phyloP scores from a whole-genome alignment of 2,797 vertebrate species.

The Xiphophorus birchmanni region DNA sequence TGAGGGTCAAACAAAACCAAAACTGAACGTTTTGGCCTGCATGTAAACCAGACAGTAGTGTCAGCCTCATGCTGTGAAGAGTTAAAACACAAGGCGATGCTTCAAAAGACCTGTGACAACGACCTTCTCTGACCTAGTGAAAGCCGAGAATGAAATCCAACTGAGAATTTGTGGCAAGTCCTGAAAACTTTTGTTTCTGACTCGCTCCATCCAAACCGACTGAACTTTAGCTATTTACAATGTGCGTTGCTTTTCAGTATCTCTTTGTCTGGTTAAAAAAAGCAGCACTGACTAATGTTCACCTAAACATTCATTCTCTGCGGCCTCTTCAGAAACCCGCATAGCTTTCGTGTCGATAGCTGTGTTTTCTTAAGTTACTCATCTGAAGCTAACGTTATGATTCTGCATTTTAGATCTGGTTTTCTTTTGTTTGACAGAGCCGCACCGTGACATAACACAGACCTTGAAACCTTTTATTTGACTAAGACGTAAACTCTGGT shows the following conservation, averaged over 20 bases:
- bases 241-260: not conserved
- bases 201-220: not conserved
- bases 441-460: constrained; percentile 53
- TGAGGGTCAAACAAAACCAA: not conserved
- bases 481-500: constrained; percentile 62
- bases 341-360: not conserved
- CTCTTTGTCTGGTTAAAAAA: not conserved
- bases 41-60: not conserved
- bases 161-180: not conserved
- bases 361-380: not conserved
- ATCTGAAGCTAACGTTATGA: not conserved
- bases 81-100: not conserved
- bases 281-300: not conserved
- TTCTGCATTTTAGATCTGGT: not conserved
- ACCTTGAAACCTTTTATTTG: constrained; percentile 58
- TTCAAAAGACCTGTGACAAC: not conserved
- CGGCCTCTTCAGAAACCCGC: not conserved
- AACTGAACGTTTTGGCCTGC: not conserved
- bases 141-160: not conserved
- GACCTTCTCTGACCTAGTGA: not conserved
- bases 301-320: not conserved
- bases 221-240: not conserved
- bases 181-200: not conserved
- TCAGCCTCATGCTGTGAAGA: not conserved
- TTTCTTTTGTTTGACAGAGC: constrained; percentile 16